These are phyloP conservation scores for Orchestia grillus DNA, from an alignment of 1,140 invertebrate genomes.

Conservation along the genomic window DNA sequence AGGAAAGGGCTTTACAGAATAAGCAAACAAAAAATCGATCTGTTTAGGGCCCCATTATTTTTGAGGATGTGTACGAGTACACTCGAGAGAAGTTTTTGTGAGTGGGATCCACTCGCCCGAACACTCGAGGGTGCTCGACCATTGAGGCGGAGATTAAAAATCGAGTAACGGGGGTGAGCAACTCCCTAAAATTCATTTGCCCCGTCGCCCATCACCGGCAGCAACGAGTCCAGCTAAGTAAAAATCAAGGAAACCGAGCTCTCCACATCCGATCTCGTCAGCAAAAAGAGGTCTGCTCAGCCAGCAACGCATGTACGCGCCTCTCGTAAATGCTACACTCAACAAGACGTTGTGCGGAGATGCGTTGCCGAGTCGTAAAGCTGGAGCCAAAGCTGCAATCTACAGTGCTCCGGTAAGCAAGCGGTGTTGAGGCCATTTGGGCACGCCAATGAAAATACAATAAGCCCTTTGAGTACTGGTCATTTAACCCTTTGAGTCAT, in stretches of 20 bases:
- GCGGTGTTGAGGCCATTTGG: not conserved
- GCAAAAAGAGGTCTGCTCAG: not conserved
- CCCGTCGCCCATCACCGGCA: not conserved
- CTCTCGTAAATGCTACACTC: not conserved
- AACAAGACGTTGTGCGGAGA: not conserved
- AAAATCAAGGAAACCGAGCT: not conserved
- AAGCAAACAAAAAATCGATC: conserved; percentile 46
- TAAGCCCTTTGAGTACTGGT: too few relatives aligned
- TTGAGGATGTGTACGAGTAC: conserved; percentile 50
- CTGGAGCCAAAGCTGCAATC: not conserved
- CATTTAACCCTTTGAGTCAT: too few relatives aligned
- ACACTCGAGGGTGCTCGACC: conserved; percentile 47
- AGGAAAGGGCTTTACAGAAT: not conserved
- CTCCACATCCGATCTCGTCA: not conserved
- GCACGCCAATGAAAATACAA: too few relatives aligned
- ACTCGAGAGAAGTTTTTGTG: conserved; percentile 46
- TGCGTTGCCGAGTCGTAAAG: not conserved
- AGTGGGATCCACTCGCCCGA: conserved; percentile 41
- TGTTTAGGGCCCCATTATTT: conserved; percentile 53
- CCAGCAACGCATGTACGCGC: not conserved
- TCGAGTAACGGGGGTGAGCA: conserved; percentile 39
- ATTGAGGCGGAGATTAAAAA: conserved; percentile 53
- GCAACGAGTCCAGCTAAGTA: not conserved
- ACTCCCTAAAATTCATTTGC: not conserved
- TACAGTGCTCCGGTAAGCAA: not conserved